Conservation (phyloP, 2,888 invertebrate genomes). For the Oscheius myriophilus region DNA sequence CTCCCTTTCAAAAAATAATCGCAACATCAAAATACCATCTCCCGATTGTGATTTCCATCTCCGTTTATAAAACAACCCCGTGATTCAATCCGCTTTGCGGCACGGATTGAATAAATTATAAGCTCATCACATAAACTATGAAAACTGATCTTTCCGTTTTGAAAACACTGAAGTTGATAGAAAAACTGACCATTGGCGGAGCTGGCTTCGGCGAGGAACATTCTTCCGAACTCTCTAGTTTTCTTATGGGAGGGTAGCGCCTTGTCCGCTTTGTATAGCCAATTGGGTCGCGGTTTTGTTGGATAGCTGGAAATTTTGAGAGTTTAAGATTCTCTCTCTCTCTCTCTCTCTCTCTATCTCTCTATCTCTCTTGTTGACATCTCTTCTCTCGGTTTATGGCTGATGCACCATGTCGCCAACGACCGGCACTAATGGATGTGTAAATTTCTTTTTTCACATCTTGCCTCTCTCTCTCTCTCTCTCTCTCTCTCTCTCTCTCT, state of each 20-base stretch:
- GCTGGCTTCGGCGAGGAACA: slow-evolving; percentile 39
- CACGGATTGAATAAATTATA: too few species aligned
- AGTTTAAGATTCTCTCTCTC: slow-evolving; percentile 48
- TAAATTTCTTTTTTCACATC: too few species aligned
- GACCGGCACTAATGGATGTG: too few species aligned
- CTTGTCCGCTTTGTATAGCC: slow-evolving; percentile 69
- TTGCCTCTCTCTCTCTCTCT: neutral
- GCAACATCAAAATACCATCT: too few species aligned
- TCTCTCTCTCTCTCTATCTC: slow-evolving; percentile 48
- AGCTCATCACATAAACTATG: too few species aligned
- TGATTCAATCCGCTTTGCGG: too few species aligned
- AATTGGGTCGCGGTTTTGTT: slow-evolving; percentile 70
- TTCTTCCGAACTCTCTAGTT: slow-evolving; percentile 44
- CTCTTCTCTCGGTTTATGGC: too few species aligned
- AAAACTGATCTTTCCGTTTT: neutral
- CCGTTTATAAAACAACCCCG: too few species aligned
- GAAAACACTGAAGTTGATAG: too few species aligned
- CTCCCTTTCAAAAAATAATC: neutral
- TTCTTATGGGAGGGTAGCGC: slow-evolving; percentile 63
- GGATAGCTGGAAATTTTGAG: slow-evolving; percentile 60
- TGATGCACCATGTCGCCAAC: too few species aligned
- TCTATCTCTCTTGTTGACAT: slow-evolving; percentile 35
- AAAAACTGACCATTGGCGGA: slow-evolving; percentile 17
- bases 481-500: neutral
- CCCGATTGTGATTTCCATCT: too few species aligned